Evolutionary conservation across 2,888 invertebrate species (phyloP), one percentile per base, ranked within the genome.

Genomic region (Ormyrus nitidulus): DNA sequence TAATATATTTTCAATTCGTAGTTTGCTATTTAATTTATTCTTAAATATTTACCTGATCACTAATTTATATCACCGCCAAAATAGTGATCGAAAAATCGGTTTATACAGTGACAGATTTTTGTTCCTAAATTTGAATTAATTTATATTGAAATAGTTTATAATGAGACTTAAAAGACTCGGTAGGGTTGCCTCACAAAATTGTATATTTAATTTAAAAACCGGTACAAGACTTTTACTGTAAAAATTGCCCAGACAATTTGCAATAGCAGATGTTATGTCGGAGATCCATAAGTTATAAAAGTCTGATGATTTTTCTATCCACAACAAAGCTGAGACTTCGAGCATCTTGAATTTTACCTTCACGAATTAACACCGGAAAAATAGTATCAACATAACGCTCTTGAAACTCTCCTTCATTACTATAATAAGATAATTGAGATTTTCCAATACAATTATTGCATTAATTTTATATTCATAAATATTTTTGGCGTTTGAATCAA

Each of bases 141-240:
- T n/a, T n/a, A n/a, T n/a, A n/a, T n/a, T n/a, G n/a, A n/a, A n/a
- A n/a, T n/a, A n/a, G 9, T 83, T 86, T n/a, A 95, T 87, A n/a
- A 95, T 87, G 46, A 95, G 86, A 64, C 94, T 93, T 11, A 95
- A 88, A 5, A 96, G 86, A 13, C 94, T 91, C 0, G 96, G 95
- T 66, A 96, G 90, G 19, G 95, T 90, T 83, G 92, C 91, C 87
- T 94, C 93, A 86, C 94, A 94, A 84, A 96, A 93, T 64, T 91
- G 91, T 88, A 94, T 94, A 92, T 94, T 94, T 1, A 92, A 86
- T 72, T 88, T 86, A 86, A 95, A 95, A 70, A 96, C 91, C 13
- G 93, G 92, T 10, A 92, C 89, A 19, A 96, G 89, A 61, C 91
- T 89, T 9, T 89, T 87, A 9, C 94, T 89, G 80, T 91, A 92